Evolutionary conservation across 1,140 invertebrate genomes (phyloP), one percentile per base, ranked within the genome.

Genomic region (Tetramorium simillimum): DNA sequence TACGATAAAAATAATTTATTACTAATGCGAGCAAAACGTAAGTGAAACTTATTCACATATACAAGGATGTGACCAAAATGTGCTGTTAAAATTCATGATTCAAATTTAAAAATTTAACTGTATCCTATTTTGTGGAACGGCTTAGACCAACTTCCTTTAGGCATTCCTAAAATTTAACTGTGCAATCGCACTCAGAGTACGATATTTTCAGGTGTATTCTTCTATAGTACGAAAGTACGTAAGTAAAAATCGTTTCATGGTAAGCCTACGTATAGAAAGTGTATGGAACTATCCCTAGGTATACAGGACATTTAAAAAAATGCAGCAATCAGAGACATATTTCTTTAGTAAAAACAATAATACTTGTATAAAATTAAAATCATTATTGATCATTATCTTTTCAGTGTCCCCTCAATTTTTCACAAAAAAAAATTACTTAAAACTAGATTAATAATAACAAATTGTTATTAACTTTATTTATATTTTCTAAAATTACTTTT

Each of bases 1-100:
- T 3, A 73, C 9, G 4, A 75, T 84, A 84, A 75, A 75, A 84
- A 62, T 24, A 84, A 73, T 75, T 62, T 84, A 73, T 37, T 75
- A 3, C 80, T 84, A 81, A 70, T 28, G 24, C n/a, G n/a, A 84
- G 3, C 12, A 73, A 84, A 84, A 84, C 28, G n/a, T 5, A 58
- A 58, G 6, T 56, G 28, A 43, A 49, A 73, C 0, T 49, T 75
- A 56, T 62, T 58, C 6, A 5, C 40, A 49, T 73, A 43, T 84
- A 73, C 24, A 73, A 82, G 63, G 2, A 33, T 84, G 69, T 37
- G 18, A 73, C 2, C 1, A 16, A 46, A 82, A 10, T 60, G 28
- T 75, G 43, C 16, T 3, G 18, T 67, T 80, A 18, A 73, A 73
- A 3, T 49, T 60, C 14, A 28, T 7, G 6, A 60, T 60, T 24